Conservation (phyloP, 2,797 vertebrate genomes). For the Hemibagrus guttatus region DNA sequence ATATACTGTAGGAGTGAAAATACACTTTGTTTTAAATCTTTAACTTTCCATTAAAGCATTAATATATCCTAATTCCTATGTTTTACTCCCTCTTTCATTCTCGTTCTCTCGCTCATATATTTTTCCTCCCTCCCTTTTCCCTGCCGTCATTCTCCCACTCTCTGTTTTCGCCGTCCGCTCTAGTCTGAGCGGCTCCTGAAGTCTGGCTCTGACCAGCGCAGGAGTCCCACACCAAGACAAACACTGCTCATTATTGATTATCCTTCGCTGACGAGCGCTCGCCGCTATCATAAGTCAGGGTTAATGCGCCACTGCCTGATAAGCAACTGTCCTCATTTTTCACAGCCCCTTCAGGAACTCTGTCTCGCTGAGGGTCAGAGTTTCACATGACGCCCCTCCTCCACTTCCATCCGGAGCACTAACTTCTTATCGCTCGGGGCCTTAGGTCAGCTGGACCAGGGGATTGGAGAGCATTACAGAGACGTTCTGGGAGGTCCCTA, state of each 20-base stretch:
- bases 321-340: slow-evolving; percentile 59
- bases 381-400: slow-evolving; percentile 40
- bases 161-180: slow-evolving; percentile 67
- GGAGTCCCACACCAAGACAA: slow-evolving; percentile 32
- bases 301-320: slow-evolving; percentile 49
- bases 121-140: slow-evolving; percentile 1
- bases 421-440: slow-evolving; percentile 64
- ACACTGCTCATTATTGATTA: slow-evolving; percentile 54
- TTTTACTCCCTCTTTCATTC: slow-evolving; percentile 52
- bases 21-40: slow-evolving; percentile 69
- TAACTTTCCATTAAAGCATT: slow-evolving; percentile 67
- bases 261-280: slow-evolving; percentile 40
- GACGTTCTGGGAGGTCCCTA: slow-evolving; percentile 64
- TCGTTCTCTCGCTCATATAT: background rate
- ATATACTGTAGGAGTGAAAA: slow-evolving; percentile 60
- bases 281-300: slow-evolving; percentile 36
- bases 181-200: slow-evolving; percentile 74
- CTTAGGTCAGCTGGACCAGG: slow-evolving; percentile 60
- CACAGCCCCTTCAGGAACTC: slow-evolving; percentile 48
- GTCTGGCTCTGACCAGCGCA: slow-evolving; percentile 55
- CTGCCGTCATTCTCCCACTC: background rate
- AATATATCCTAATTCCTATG: slow-evolving; percentile 56
- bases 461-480: slow-evolving; percentile 63
- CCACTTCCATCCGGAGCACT: slow-evolving; percentile 51
- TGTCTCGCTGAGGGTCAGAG: slow-evolving; percentile 47